Conservation (phyloP, 2,113 vertebrate genomes). For the Alethe castanea region DNA sequence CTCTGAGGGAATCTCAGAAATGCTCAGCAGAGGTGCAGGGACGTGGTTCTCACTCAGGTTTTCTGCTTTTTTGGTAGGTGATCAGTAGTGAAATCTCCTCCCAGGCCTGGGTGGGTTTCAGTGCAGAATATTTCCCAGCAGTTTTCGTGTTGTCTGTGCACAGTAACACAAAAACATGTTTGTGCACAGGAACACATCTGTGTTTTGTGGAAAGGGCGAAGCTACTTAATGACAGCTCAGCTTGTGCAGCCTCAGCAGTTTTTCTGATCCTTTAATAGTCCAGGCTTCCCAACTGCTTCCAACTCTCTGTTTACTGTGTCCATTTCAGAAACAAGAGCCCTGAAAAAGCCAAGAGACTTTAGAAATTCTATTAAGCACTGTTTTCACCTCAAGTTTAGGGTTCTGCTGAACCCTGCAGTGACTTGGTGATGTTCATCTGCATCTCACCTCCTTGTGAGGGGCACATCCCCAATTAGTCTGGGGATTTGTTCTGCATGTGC, state of each 20-base stretch:
- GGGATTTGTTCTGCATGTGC: constrained; percentile 56
- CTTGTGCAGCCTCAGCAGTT: neutral
- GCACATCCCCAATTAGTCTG: neutral
- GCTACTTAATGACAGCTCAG: neutral
- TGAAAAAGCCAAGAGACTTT: neutral
- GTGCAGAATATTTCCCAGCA: neutral
- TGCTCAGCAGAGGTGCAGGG: neutral
- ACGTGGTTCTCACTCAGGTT: neutral
- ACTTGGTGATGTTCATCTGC: neutral
- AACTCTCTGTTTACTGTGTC: neutral
- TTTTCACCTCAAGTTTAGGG: neutral
- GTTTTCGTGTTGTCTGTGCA: neutral
- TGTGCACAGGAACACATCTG: neutral
- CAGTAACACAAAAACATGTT: neutral
- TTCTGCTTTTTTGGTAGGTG: neutral
- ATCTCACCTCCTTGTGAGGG: neutral
- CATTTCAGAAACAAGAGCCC: neutral
- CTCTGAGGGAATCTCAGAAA: neutral
- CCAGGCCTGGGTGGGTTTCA: neutral
- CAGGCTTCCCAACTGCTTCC: neutral
- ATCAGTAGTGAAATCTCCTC: neutral
- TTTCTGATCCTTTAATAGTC: neutral
- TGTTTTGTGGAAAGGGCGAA: neutral
- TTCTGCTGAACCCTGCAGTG: neutral
- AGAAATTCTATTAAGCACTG: neutral